A percentile compares a stretch with the other conserved stretches of the same genome.
Evolutionary conservation across 1,140 invertebrate species (phyloP).

Genomic region (Acromyrmex charruanus): DNA sequence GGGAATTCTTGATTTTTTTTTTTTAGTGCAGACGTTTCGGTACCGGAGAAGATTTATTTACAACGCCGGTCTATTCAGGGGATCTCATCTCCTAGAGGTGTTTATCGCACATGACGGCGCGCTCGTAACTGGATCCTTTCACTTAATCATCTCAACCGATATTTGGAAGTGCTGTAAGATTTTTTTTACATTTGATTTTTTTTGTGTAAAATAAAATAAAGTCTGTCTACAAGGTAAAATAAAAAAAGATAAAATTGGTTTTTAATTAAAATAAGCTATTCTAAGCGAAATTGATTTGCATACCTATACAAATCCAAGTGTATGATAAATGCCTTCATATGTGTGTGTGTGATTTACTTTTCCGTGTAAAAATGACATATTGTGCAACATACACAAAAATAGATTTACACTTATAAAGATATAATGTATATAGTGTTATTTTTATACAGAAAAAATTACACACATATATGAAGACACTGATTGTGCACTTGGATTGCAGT

Average conservation of each 20-base stretch:
- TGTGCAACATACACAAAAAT: too few relatives aligned
- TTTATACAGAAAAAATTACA: too few relatives aligned
- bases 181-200: not conserved
- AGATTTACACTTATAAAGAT: too few relatives aligned
- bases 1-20: not conserved
- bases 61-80: constrained; percentile 33
- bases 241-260: not conserved
- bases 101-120: constrained; percentile 42
- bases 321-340: too few relatives aligned
- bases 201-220: not conserved
- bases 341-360: too few relatives aligned
- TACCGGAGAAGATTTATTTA: constrained; percentile 31
- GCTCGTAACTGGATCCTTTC: constrained; percentile 7
- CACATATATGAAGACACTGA: too few relatives aligned
- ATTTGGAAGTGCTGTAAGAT: constrained; percentile 35
- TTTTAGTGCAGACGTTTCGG: constrained; percentile 25
- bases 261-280: not conserved
- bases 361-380: too few relatives aligned
- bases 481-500: too few relatives aligned
- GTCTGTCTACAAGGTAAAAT: not conserved
- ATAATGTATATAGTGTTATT: too few relatives aligned
- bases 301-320: too few relatives aligned
- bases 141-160: not conserved
- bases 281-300: not conserved
- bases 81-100: not conserved